Evolutionary conservation across 2,797 vertebrate species (phyloP).

Genomic region (Scyliorhinus canicula): DNA sequence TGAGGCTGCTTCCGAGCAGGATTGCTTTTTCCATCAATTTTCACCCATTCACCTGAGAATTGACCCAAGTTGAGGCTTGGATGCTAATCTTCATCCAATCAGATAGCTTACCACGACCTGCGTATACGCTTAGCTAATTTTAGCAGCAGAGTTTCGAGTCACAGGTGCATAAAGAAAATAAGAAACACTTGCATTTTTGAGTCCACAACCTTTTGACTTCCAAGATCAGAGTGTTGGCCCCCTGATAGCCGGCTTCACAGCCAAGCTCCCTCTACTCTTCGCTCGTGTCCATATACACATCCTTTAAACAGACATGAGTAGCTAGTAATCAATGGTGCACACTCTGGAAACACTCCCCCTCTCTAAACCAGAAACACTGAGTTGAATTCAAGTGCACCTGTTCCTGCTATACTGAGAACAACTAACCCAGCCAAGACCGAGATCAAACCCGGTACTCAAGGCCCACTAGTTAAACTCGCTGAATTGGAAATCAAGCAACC

Average conservation of each 20-base stretch:
- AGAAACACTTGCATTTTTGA: not conserved
- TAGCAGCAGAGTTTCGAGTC: not conserved
- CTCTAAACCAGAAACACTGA: not conserved
- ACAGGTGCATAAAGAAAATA: not conserved
- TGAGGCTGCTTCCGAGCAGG: not conserved
- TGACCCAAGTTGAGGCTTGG: not conserved
- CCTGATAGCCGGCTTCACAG: not conserved
- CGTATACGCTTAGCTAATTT: not conserved
- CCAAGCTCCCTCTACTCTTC: not conserved
- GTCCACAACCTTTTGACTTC: not conserved
- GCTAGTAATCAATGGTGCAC: not conserved
- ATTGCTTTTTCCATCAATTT: not conserved
- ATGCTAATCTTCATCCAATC: not conserved
- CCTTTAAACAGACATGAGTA: not conserved
- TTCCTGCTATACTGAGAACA: not conserved
- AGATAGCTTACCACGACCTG: not conserved
- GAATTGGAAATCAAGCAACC: too few species aligned
- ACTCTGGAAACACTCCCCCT: too few species aligned
- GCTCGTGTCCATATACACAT: not conserved
- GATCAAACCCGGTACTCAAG: not conserved
- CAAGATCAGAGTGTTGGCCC: not conserved
- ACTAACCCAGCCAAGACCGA: not conserved
- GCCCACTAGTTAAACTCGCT: not conserved
- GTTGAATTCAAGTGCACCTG: not conserved
- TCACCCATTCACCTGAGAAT: not conserved